Evolutionary conservation across 2,113 vertebrate genomes (phyloP), one percentile per base, ranked within the genome.

Genomic region (Amblyornis subalaris): DNA sequence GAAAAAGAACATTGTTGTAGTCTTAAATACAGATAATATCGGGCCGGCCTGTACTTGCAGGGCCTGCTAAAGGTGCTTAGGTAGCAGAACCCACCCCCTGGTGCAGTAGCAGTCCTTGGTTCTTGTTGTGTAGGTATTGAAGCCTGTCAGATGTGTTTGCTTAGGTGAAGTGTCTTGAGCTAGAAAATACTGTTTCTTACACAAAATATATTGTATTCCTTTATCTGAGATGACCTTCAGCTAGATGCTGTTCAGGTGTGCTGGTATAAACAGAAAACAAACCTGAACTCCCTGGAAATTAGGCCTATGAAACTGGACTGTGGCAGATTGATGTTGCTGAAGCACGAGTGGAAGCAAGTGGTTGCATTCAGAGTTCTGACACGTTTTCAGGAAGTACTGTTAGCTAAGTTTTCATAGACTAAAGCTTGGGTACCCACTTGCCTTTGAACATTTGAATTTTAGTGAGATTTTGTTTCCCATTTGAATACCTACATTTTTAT

Each of bases 221-320:
- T 74, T 75, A 23, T 62, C 47, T 83, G 51, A 76, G 18, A 17
- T 85, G 62, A 42, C 31, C 16, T 69, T 88, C 45, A 75, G 23
- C 28, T 33, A 28, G 29, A 9, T 45, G 5, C 10, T 70, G 17
- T 40, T 61, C 25, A 36, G 33, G 2, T 88, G 15, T 66, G 35
- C 38, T 80, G 42, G 6, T 92, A 15, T 23, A 70, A 58, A 76
- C 17, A 29, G 31, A 60, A 54, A 24, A 29, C n/a, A 80, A 70
- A 73, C 33, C 6, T 61, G 33, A 85, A 50, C 7, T 48, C 53
- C 45, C n/a, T 50, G 10, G 80, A 44, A 83, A 66, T 70, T 5
- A 77, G 64, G 36, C 4, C 5, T 33, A 0, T 53, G 28, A 45
- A 36, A 77, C 14, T 83, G 35, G 10, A 2, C 0, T 22, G 6